phyloP scores from a whole-genome alignment of 2,888 invertebrate genomes.

The Marasmarcha lunaedactyla region DNA sequence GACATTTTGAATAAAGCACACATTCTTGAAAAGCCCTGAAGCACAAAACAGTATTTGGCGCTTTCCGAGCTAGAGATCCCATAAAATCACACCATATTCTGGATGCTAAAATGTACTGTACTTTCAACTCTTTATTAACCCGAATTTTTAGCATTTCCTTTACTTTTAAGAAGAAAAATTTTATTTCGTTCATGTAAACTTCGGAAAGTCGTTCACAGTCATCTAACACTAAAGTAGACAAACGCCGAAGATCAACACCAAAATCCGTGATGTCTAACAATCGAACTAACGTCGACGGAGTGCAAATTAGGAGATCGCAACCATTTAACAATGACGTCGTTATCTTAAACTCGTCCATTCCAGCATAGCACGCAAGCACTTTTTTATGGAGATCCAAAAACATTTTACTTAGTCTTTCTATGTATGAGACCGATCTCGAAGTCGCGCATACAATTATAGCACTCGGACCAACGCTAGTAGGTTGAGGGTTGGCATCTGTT shows the following conservation, averaged over 20 bases:
- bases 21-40: conserved; percentile 82
- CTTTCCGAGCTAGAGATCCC: conserved; percentile 61
- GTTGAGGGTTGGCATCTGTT: conserved; percentile 38
- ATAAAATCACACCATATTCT: conserved; percentile 75
- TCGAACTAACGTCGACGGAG: conserved; percentile 69
- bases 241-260: conserved; percentile 68
- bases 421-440: conserved; percentile 61
- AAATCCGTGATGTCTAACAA: conserved; percentile 42
- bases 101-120: conserved; percentile 73
- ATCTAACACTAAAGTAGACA: conserved; percentile 78
- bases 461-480: conserved; percentile 68
- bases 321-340: conserved; percentile 70
- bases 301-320: conserved; percentile 78
- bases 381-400: conserved; percentile 39
- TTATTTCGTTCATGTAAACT: conserved; percentile 58
- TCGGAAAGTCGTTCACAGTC: conserved; percentile 74
- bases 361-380: conserved; percentile 49
- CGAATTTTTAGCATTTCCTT: conserved; percentile 51
- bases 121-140: conserved; percentile 41
- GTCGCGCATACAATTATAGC: conserved; percentile 76
- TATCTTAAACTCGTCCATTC: conserved; percentile 38
- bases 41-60: conserved; percentile 73
- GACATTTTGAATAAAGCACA: conserved; percentile 74
- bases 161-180: conserved; percentile 44
- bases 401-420: conserved; percentile 44